Conservation (phyloP, 2,888 invertebrate genomes). For the Sminthurinus aureus region DNA sequence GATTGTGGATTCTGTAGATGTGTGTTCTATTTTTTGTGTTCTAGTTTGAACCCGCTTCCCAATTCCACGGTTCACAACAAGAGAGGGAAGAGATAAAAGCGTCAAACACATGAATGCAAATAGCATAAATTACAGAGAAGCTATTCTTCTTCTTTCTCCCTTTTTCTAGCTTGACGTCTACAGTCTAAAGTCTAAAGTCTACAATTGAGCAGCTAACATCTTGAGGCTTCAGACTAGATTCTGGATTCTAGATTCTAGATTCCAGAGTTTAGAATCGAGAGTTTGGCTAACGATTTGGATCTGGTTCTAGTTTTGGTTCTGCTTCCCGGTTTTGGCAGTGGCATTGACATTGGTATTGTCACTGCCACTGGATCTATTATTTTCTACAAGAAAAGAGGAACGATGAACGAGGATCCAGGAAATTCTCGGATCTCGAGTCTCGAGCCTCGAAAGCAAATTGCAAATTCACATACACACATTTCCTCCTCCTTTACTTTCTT, state of each 20-base stretch:
- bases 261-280: too few relatives aligned
- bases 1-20: too few relatives aligned
- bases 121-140: neutral
- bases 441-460: neutral
- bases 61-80: too few relatives aligned
- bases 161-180: neutral
- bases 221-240: neutral
- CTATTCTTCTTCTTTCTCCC: slow-evolving; percentile 5
- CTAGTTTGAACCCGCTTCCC: too few relatives aligned
- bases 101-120: slow-evolving; percentile 22
- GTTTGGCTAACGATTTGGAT: too few relatives aligned
- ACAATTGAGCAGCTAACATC: neutral
- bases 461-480: slow-evolving; percentile 2
- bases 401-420: neutral
- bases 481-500: neutral
- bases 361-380: neutral
- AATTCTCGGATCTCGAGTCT: neutral
- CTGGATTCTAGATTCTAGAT: too few relatives aligned
- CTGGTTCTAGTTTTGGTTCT: too few relatives aligned
- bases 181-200: neutral
- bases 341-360: too few relatives aligned
- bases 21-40: too few relatives aligned
- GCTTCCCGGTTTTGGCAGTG: too few relatives aligned
- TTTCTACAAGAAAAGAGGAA: neutral
- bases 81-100: neutral